Conservation (phyloP, 2,888 invertebrate species). For the Allolobophora icterica region DNA sequence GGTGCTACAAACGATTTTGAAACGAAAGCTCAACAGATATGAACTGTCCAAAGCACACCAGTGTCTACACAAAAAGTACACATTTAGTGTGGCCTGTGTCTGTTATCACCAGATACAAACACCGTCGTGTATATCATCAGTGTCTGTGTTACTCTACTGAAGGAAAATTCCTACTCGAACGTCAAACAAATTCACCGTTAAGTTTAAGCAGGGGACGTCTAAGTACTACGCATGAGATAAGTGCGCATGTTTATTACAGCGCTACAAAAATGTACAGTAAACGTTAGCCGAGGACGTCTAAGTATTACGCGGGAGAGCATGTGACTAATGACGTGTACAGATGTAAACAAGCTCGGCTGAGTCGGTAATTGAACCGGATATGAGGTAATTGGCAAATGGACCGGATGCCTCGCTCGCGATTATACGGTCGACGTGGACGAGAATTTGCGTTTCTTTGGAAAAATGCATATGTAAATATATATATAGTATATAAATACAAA, state of each 20-base stretch:
- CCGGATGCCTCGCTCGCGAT: neutral
- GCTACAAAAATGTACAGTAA: neutral
- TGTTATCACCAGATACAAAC: no score
- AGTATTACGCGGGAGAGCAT: neutral
- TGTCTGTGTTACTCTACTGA: no score
- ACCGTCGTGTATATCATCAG: no score
- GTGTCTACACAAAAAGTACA: neutral
- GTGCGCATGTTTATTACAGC: neutral
- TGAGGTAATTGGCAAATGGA: neutral
- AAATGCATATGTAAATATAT: no score
- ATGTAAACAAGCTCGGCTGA: neutral
- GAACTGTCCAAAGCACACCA: neutral
- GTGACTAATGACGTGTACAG: neutral
- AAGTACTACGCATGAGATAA: no score
- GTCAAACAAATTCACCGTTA: no score
- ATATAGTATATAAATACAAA: no score
- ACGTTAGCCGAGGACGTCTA: neutral
- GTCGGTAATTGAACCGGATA: neutral
- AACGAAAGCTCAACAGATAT: neutral
- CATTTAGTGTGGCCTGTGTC: neutral
- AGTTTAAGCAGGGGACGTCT: no score
- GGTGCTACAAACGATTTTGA: neutral
- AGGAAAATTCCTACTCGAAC: no score
- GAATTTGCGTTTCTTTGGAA: no score
- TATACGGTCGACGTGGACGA: no score